Conservation (phyloP, 2,797 vertebrate genomes). For the Eutrigla gurnardus region DNA sequence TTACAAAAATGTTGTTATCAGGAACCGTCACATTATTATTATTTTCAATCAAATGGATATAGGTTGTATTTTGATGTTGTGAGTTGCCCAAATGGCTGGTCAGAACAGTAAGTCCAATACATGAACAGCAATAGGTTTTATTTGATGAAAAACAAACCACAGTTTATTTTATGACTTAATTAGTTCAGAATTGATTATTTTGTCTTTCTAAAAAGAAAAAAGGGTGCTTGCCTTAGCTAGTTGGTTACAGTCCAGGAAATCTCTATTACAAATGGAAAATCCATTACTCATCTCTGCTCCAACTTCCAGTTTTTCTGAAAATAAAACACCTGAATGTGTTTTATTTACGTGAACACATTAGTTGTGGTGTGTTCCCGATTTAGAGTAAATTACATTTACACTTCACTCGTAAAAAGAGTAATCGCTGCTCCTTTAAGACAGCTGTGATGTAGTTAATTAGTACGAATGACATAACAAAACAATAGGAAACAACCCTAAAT, state of each 20-base stretch:
- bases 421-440: neutral
- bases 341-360: neutral
- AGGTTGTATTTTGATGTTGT: neutral
- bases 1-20: neutral
- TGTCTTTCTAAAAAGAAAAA: neutral
- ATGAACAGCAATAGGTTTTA: neutral
- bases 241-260: too few relatives aligned
- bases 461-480: conserved; percentile 21
- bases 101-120: neutral
- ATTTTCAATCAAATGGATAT: neutral
- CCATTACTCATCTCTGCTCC: neutral
- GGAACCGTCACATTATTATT: neutral
- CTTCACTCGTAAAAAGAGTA: neutral
- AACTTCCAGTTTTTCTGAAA: neutral
- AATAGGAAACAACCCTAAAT: conserved; percentile 1
- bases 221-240: neutral
- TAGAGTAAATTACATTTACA: neutral
- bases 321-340: conserved; percentile 6
- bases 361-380: neutral
- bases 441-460: conserved; percentile 21
- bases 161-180: neutral
- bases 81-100: neutral
- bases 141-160: conserved; percentile 5
- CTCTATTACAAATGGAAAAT: neutral
- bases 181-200: neutral